Conservation (phyloP, 64 coral and sea anemone species). For the Montipora sp. region DNA sequence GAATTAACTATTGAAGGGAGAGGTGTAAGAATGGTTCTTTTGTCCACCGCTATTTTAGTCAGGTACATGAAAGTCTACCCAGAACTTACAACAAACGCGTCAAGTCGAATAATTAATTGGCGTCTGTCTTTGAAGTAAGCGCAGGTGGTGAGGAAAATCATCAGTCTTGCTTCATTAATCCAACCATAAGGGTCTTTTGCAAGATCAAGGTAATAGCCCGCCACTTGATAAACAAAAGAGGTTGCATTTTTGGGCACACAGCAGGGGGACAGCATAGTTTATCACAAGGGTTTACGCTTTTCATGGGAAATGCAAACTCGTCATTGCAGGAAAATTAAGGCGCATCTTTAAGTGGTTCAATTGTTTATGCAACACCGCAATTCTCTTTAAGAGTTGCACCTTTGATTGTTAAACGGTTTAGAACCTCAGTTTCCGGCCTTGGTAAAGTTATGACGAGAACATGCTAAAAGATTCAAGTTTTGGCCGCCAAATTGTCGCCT, state of each 20-base stretch:
- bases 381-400: not conserved
- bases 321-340: not conserved
- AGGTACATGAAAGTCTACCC: too few species aligned
- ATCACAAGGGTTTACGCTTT: not conserved
- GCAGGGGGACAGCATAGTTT: not conserved
- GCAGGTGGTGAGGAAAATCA: not conserved
- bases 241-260: not conserved
- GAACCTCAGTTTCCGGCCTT: not conserved
- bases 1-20: too few species aligned
- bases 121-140: not conserved
- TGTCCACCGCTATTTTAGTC: too few species aligned
- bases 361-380: not conserved
- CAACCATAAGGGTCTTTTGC: not conserved
- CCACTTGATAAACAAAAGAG: not conserved
- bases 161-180: not conserved
- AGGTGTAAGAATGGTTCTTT: too few species aligned
- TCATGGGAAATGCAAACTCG: not conserved
- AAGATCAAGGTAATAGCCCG: not conserved
- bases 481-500: not conserved
- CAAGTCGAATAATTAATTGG: not conserved
- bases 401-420: conserved; percentile 3
- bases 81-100: too few species aligned
- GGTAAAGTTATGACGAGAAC: not conserved
- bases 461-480: not conserved
- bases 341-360: not conserved